phyloP scores from a whole-genome alignment of 2,888 invertebrate genomes.

The Pammene aurita region DNA sequence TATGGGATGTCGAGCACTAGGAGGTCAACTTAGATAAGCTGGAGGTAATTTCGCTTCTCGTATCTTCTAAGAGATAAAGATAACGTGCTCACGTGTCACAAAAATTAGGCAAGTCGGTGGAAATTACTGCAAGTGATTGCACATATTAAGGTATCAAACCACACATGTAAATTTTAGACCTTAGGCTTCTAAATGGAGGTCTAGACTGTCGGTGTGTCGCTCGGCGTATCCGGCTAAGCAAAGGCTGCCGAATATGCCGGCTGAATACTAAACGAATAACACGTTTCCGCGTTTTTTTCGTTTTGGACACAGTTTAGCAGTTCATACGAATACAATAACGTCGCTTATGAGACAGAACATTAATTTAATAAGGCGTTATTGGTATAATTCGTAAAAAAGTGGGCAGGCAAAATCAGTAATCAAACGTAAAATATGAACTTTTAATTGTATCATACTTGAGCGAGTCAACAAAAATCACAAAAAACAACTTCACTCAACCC shows the following conservation, averaged over 20 bases:
- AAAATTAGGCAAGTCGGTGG: no score
- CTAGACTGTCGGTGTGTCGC: not conserved
- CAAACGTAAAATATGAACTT: not conserved
- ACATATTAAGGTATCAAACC: no score
- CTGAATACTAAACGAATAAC: not conserved
- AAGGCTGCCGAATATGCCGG: conserved; percentile 7
- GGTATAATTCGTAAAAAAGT: no score
- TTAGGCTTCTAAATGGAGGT: conserved; percentile 2
- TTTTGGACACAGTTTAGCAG: not conserved
- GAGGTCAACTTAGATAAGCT: no score
- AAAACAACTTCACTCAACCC: conserved; percentile 28
- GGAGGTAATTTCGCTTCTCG: no score
- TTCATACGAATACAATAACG: not conserved
- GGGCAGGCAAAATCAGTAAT: not conserved
- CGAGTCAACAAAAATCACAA: conserved; percentile 10
- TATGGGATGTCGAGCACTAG: no score
- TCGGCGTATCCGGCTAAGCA: conserved; percentile 4
- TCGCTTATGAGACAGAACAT: no score
- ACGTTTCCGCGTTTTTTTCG: conserved; percentile 3
- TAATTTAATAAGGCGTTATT: no score
- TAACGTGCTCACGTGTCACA: no score
- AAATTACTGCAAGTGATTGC: no score
- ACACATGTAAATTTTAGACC: not conserved
- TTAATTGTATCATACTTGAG: conserved; percentile 2
- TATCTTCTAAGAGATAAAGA: no score